These are phyloP conservation scores for Sandelia bainsii DNA, from an alignment of 2,797 vertebrate species.

Conservation along the genomic window DNA sequence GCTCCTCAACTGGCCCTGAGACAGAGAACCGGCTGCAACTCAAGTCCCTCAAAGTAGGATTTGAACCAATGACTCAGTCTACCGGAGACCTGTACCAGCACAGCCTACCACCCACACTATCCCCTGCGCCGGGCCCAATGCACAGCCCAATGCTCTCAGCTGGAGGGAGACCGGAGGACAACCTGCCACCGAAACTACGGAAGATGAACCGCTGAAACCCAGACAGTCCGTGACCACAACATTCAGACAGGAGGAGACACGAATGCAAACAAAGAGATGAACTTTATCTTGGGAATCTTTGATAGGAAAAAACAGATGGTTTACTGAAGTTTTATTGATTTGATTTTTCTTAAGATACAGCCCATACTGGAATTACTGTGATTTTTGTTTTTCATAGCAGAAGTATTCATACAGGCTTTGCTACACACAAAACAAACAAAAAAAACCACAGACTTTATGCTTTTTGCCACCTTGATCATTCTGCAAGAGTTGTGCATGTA, in stretches of 20 bases:
- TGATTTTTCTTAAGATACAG: constrained; percentile 45
- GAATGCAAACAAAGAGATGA: constrained; percentile 26
- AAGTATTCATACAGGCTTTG: constrained; percentile 53
- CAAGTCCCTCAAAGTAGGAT: constrained; percentile 85
- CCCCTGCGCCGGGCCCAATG: constrained; percentile 60
- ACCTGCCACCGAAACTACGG: constrained; percentile 85
- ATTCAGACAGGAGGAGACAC: background rate
- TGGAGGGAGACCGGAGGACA: constrained; percentile 81
- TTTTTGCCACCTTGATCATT: constrained; percentile 45
- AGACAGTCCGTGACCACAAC: background rate
- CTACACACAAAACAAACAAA: constrained; percentile 49
- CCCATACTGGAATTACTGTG: constrained; percentile 74
- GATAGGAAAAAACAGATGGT: background rate
- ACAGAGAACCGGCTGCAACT: constrained; percentile 80
- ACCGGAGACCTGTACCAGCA: constrained; percentile 82
- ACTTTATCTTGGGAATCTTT: constrained; percentile 18
- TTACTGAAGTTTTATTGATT: constrained; percentile 24
- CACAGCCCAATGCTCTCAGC: constrained; percentile 68
- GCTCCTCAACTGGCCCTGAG: constrained; percentile 77
- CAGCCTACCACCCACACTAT: constrained; percentile 64
- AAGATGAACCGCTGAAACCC: constrained; percentile 82
- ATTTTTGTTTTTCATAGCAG: constrained; percentile 68
- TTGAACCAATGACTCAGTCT: constrained; percentile 87
- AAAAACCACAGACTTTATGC: constrained; percentile 46
- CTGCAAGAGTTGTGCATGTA: constrained; percentile 77